phyloP scores from a whole-genome alignment of 2,888 invertebrate species.

The Hemistola chrysoprasaria region DNA sequence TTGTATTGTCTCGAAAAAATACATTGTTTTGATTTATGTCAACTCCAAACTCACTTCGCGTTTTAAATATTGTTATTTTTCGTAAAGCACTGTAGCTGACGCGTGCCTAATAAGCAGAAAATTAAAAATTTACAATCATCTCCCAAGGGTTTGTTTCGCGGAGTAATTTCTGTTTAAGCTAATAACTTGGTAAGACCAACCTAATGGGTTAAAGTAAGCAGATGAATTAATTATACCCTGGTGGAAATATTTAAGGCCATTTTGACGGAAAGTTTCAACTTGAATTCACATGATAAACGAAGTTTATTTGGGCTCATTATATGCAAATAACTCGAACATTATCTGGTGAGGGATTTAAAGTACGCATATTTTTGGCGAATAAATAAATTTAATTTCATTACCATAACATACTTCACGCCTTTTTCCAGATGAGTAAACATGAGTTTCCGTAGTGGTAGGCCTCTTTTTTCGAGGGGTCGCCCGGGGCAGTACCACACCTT shows the following conservation, averaged over 20 bases:
- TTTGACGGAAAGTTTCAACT: neutral
- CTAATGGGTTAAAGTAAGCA: conserved; percentile 43
- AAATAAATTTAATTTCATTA: no score
- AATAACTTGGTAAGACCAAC: conserved; percentile 52
- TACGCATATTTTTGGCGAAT: no score
- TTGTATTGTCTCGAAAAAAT: no score
- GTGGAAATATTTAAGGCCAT: conserved; percentile 12
- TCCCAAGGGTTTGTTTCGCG: conserved; percentile 50
- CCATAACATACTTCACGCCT: no score
- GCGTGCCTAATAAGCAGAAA: conserved; percentile 65
- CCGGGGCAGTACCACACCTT: no score
- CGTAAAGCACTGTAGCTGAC: conserved; percentile 59
- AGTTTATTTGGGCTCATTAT: no score
- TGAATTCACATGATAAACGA: no score
- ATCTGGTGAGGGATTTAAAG: no score
- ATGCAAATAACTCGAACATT: neutral
- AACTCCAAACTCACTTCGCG: conserved; percentile 54
- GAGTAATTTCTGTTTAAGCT: conserved; percentile 48
- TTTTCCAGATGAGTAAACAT: no score
- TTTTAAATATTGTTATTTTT: conserved; percentile 53
- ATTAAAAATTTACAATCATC: conserved; percentile 64
- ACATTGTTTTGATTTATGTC: no score
- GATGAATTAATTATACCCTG: conserved; percentile 23
- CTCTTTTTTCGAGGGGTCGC: no score
- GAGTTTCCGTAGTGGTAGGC: no score